These are phyloP conservation scores for Drosophila simulans DNA, from an alignment of 1,140 invertebrate genomes.

Conservation along the genomic window DNA sequence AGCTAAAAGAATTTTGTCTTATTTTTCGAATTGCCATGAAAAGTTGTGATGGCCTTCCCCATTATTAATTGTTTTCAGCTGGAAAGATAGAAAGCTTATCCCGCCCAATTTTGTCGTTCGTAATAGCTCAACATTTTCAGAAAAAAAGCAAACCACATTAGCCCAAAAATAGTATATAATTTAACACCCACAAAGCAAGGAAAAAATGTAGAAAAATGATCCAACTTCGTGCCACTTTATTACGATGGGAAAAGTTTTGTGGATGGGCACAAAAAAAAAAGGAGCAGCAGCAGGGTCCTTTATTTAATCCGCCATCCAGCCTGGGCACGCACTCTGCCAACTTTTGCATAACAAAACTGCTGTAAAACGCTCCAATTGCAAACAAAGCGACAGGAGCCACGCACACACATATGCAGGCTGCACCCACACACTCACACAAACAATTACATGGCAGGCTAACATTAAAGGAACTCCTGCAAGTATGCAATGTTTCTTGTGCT, in stretches of 20 bases:
- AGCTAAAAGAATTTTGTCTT: too few species aligned
- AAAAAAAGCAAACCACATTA: not conserved
- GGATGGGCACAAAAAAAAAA: not conserved
- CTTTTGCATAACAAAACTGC: slow-evolving; percentile 73
- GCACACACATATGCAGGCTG: slow-evolving; percentile 1
- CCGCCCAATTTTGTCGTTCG: not conserved
- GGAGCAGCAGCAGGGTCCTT: slow-evolving; percentile 27
- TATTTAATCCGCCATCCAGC: slow-evolving; percentile 38
- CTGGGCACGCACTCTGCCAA: slow-evolving; percentile 62
- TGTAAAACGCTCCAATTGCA: slow-evolving; percentile 69
- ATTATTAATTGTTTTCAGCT: not conserved
- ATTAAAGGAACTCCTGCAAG: slow-evolving; percentile 78
- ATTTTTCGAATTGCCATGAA: too few species aligned
- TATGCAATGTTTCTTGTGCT: slow-evolving; percentile 64
- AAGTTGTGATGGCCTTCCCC: too few species aligned
- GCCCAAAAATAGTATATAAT: slow-evolving; percentile 28
- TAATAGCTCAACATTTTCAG: not conserved
- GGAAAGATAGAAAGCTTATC: not conserved
- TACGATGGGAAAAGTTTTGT: slow-evolving; percentile 59
- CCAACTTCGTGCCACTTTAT: slow-evolving; percentile 63
- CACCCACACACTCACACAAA: slow-evolving; percentile 23
- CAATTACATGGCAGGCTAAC: slow-evolving; percentile 73
- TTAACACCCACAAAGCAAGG: slow-evolving; percentile 26
- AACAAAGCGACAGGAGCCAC: slow-evolving; percentile 13
- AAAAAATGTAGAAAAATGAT: slow-evolving; percentile 10